Base-by-base conservation (phyloP, 2,113 vertebrate species). In the Odobenus rosmarus region DNA sequence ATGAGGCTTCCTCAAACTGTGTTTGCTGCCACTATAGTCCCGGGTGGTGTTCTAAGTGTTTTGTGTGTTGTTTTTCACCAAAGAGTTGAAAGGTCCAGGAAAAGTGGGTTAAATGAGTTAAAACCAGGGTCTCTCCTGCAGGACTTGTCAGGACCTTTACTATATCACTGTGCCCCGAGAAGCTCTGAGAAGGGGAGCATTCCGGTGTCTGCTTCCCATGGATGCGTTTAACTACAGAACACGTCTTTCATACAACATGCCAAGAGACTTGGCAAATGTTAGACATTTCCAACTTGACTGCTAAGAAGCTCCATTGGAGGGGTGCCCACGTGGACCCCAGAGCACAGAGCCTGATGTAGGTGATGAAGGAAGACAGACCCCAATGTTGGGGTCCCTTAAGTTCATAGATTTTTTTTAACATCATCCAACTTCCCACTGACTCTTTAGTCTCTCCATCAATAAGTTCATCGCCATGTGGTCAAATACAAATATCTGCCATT, bases 101-200 rank as follows among this genome's bases (percentile, higher is more conserved):
- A 51, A 86, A 42, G n/a, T 24, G 33, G 33, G 18, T 42, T 59
- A 49, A 39, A 39, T 1, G 4, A 49, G 69, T 74, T 2, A 10
- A 24, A 62, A n/a, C 61, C 46, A 26, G n/a, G 23, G 26, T 49
- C 61, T 42, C 7, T 1, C 24, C 3, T 4, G 14, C 28, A 69
- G 72, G 57, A 15, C 49, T 67, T 59, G 7, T 42, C 61, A 59
- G 16, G 23, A 33, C 31, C 36, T 49, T 84, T 15, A 42, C 7
- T 21, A 33, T 0, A 5, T 7, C 11, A 0, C 31, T 1, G 1
- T 5, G 61, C 2, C 0, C 46, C 0, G 0, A 13, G 23, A 71
- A 7, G 4, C 55, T 79, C 12, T n/a, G 4, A 5, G 33, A 16
- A 51, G 31, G 14, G 21, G 24, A 16, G 2, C 13, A 4, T 1